Conservation (phyloP, 2,797 vertebrate species). For the Tarsius wallacei region DNA sequence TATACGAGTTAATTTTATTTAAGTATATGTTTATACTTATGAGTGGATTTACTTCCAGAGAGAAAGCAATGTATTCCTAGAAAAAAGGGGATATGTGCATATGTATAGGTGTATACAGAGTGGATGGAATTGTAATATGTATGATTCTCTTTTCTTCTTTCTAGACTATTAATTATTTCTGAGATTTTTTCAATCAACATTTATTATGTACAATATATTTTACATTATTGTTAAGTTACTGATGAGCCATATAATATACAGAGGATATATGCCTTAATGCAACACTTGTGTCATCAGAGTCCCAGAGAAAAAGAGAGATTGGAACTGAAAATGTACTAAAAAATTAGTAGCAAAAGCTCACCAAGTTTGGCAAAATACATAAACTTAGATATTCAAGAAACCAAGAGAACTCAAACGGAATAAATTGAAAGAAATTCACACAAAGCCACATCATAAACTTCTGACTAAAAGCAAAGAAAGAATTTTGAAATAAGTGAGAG, state of each 20-base stretch:
- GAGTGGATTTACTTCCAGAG: not conserved
- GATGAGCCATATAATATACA: not conserved
- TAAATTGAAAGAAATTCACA: not conserved
- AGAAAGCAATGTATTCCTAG: not conserved
- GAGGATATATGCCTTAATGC: not conserved
- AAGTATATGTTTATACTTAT: not conserved
- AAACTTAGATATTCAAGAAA: not conserved
- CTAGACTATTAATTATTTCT: not conserved
- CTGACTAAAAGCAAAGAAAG: not conserved
- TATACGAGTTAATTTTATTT: not conserved
- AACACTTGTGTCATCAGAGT: constrained; percentile 1
- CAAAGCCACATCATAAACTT: not conserved
- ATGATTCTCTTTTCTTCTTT: not conserved
- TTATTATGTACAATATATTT: not conserved
- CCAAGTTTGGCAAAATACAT: not conserved
- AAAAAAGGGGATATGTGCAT: not conserved
- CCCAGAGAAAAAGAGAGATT: not conserved
- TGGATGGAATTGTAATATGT: not conserved
- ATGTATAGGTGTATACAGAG: not conserved
- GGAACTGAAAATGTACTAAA: not conserved
- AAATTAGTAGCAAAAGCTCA: not conserved
- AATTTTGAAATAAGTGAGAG: not conserved
- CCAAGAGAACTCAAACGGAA: not conserved
- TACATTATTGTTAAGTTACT: not conserved
- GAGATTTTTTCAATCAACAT: not conserved